Evolutionary conservation across 2,888 invertebrate species (phyloP).

Genomic region (Mycalesis mineus): DNA sequence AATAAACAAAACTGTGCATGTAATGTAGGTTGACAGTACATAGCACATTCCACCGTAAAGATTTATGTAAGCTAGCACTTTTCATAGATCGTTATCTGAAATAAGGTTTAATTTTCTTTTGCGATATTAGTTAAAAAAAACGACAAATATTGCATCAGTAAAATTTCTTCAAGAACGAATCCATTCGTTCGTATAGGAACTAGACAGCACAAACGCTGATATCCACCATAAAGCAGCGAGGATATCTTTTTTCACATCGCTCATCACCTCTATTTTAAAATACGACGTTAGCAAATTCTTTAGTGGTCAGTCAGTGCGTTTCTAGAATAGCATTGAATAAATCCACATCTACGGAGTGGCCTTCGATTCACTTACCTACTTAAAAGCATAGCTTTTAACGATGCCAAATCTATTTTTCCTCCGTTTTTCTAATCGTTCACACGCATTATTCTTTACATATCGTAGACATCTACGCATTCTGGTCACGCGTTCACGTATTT

Average conservation of each 20-base stretch:
- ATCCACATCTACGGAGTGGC: conserved; percentile 33
- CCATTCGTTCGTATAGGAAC: not conserved
- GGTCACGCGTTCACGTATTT: not conserved
- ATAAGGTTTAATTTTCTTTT: too few species aligned
- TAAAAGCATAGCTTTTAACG: conserved; percentile 36
- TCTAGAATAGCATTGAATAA: conserved; percentile 44
- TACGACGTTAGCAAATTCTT: conserved; percentile 17
- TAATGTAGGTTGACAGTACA: too few species aligned
- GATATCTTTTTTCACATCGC: conserved; percentile 6
- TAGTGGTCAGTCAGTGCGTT: conserved; percentile 23
- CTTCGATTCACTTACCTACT: conserved; percentile 34
- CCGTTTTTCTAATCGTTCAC: conserved; percentile 17
- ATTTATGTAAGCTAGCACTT: too few species aligned
- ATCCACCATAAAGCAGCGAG: not conserved
- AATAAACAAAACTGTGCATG: too few species aligned
- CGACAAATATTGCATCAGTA: too few species aligned
- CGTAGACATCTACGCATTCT: conserved; percentile 1
- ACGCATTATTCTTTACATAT: conserved; percentile 7
- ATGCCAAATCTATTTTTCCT: conserved; percentile 37
- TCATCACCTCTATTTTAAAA: conserved; percentile 16
- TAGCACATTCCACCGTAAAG: too few species aligned
- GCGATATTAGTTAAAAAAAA: too few species aligned
- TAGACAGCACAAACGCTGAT: conserved; percentile 4
- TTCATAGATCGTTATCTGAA: too few species aligned
- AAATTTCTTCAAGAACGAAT: not conserved